Base-by-base conservation (phyloP, 2,888 invertebrate species). In the Allacma fusca region DNA sequence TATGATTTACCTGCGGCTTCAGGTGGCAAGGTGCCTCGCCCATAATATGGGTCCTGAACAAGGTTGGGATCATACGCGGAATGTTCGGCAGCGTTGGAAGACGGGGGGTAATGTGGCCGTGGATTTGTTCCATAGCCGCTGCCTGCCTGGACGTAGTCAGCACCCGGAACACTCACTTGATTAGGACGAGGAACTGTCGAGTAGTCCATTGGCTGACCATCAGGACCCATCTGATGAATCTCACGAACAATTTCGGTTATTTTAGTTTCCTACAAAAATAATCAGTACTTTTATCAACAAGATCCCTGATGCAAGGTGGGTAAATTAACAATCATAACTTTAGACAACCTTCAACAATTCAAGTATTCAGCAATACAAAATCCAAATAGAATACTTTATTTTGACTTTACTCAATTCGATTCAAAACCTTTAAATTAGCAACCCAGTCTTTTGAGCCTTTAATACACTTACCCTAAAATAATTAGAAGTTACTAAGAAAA, bases 181-280 rank as follows among this genome's bases (percentile, higher is more conserved):
- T 81, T 83, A 78, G 80, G 83, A 79, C 83, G 84, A 77, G 83
- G 80, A 78, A 83, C 80, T 81, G 81, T 80, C 76, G 82, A 81
- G 81, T 80, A 83, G 75, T 83, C 86, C 84, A 86, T 85, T 81
- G 85, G 86, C 84, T 85, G 86, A 65, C 87, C 88, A 86, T 90
- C 90, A 75, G 90, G 89, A 77, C 89, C 89, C 83, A 90, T 87
- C 83, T 86, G 86, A 83, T 89, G 89, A 75, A 86, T 83, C 83
- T 86, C 85, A 50, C 82, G 79, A 72, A 80, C 77, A 29, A 81
- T 78, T 74, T 81, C 78, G 9, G 72, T 91, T 80, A 91, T 91
- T 43, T 91, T 91, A 78, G 91, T 91, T 85, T 92, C 91, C 90
- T 92, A 88, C 34, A 72, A 34, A 65, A 76, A 28, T 57, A n/a